Evolutionary conservation across 2,113 vertebrate species (phyloP).

Genomic region (Sorex fumeus): DNA sequence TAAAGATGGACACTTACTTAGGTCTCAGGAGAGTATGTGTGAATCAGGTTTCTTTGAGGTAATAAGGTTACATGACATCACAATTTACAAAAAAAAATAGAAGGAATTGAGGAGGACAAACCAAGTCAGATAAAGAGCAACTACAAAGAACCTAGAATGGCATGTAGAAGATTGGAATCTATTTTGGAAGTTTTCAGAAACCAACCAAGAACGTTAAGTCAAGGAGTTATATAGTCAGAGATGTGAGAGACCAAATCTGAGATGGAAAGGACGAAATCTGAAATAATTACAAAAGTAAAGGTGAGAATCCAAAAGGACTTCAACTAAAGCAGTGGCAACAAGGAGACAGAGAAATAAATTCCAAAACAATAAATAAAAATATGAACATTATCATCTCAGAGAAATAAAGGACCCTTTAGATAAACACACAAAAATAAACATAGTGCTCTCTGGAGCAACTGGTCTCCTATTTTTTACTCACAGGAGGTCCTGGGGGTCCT

Average conservation of each 20-base stretch:
- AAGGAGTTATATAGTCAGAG: neutral
- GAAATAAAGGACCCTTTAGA: neutral
- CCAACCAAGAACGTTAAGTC: neutral
- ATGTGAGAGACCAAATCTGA: neutral
- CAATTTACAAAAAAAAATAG: neutral
- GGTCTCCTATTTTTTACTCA: slow-evolving; percentile 83
- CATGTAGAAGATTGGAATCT: neutral
- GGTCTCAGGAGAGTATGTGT: neutral
- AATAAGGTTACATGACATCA: neutral
- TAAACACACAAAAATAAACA: neutral
- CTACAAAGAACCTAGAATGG: neutral
- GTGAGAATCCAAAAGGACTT: neutral
- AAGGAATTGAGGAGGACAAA: neutral
- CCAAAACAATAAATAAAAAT: neutral
- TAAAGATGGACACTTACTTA: neutral
- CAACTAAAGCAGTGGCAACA: neutral
- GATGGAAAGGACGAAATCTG: neutral
- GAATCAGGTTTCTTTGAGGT: neutral
- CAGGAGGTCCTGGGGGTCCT: slow-evolving; percentile 90
- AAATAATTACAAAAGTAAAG: neutral
- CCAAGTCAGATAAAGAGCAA: neutral
- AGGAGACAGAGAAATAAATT: neutral
- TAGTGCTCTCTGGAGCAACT: neutral
- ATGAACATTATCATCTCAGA: neutral
- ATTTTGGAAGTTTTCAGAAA: neutral